Conservation (phyloP, 2,113 vertebrate genomes). For the Xenus cinereus region DNA sequence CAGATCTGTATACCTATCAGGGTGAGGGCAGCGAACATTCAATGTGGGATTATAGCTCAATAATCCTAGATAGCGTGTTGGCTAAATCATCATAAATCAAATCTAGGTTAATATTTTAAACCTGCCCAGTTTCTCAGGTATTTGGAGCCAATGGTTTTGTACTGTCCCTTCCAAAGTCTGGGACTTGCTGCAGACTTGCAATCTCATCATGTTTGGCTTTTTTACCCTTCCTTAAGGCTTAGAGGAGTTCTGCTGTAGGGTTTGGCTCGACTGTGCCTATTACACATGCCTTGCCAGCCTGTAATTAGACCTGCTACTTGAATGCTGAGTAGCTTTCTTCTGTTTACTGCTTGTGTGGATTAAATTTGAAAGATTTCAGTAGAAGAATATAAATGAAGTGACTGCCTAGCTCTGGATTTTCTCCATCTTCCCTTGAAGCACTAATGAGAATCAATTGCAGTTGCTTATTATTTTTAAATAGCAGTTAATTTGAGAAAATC, state of each 20-base stretch:
- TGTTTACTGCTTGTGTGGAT: conserved; percentile 18
- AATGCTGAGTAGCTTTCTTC: conserved; percentile 34
- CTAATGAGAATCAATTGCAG: conserved; percentile 40
- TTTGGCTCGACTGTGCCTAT: background rate
- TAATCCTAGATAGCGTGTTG: background rate
- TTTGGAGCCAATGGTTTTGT: background rate
- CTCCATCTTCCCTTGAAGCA: conserved; percentile 10
- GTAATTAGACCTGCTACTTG: background rate
- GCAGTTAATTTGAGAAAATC: conserved; percentile 58
- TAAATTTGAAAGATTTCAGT: conserved; percentile 12
- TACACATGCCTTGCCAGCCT: background rate
- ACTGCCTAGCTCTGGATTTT: conserved; percentile 36
- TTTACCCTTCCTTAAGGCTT: background rate
- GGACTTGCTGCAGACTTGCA: background rate
- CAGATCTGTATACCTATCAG: fast-evolving
- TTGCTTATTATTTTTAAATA: conserved; percentile 60
- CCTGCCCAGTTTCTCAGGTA: background rate
- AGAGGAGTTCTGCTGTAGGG: background rate
- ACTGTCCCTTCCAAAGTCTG: background rate
- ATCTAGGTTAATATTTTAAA: background rate
- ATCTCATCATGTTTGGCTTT: background rate
- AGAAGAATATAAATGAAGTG: conserved; percentile 29
- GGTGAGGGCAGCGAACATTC: background rate
- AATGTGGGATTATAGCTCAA: background rate
- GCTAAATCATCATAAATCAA: background rate